These are phyloP conservation scores for Andrena dorsata DNA, from an alignment of 2,888 invertebrate genomes.

Conservation along the genomic window DNA sequence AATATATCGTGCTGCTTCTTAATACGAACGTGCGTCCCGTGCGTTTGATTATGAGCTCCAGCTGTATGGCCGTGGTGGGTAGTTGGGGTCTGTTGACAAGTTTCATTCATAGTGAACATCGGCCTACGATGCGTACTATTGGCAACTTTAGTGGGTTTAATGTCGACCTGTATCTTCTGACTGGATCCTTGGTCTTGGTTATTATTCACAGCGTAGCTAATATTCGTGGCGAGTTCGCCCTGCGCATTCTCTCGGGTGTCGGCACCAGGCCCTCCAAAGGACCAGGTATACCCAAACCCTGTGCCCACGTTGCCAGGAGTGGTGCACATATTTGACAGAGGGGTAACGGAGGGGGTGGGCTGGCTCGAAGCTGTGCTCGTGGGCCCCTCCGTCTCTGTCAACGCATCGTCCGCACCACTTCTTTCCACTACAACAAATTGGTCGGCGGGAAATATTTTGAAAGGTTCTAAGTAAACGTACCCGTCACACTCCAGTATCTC, in stretches of 20 bases:
- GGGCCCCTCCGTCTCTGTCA: conserved; percentile 80
- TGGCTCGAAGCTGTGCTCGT: conserved; percentile 75
- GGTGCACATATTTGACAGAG: conserved; percentile 84
- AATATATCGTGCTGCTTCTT: conserved; percentile 84
- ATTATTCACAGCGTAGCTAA: conserved; percentile 83
- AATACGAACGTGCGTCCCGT: conserved; percentile 83
- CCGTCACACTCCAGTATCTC: conserved; percentile 84
- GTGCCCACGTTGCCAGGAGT: conserved; percentile 83
- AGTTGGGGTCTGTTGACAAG: conserved; percentile 81
- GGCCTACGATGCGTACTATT: conserved; percentile 82
- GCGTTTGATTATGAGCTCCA: conserved; percentile 85
- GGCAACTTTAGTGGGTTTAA: conserved; percentile 81
- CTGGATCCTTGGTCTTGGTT: conserved; percentile 83
- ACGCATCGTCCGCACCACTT: conserved; percentile 81
- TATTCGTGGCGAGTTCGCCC: conserved; percentile 81
- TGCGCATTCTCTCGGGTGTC: conserved; percentile 82
- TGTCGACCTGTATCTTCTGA: conserved; percentile 83
- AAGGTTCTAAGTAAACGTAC: conserved; percentile 82
- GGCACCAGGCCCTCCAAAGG: conserved; percentile 82
- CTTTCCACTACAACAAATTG: conserved; percentile 84
- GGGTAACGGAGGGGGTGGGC: conserved; percentile 78
- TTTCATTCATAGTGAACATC: conserved; percentile 83
- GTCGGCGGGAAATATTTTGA: conserved; percentile 84
- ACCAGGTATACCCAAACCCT: conserved; percentile 84
- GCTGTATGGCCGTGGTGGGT: conserved; percentile 79